Evolutionary conservation across 2,113 vertebrate species (phyloP), one percentile per base, ranked within the genome.

Genomic region (Callionymus lyra): DNA sequence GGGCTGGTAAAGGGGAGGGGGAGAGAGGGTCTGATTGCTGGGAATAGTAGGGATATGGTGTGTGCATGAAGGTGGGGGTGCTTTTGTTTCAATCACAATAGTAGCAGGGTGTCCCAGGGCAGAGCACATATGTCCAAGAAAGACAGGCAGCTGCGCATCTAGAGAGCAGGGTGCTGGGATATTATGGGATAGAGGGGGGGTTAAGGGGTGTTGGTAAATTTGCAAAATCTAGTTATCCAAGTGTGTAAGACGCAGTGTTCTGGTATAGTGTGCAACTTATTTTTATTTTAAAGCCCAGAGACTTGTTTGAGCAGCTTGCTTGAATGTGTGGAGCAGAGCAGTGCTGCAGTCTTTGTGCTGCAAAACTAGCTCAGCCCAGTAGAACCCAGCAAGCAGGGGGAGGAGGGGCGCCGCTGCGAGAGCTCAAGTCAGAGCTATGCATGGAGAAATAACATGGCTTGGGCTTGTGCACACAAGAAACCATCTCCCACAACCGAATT

Each of bases 71-170:
- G 44, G 4, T 54, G 49, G 41, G 52, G 63, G 53, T 55, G 12
- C 74, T 78, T 83, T 83, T 82, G 75, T 80, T 61, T 46, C 33
- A 44, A 74, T 79, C 72, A 83, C 81, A 83, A 85, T 82, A 71
- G 78, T 75, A 68, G 68, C 42, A 38, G 70, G 66, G 77, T 65
- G 72, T 70, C 67, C 71, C 70, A 70, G 70, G 57, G 65, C 62
- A 69, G 53, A 40, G 13, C 77, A 73, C 81, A 83, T 76, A 82
- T 78, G 81, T 80, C 72, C 55, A 6, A 53, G 72, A 70, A 47
- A 79, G 56, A 44, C 51, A 76, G 69, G 71, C 74, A 79, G 74
- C 71, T 80, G 65, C 72, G 75, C 72, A 58, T 71, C 67, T 63
- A 67, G 67, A 59, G 68, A 64, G 64, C 49, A 2, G 16, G 31